These are phyloP conservation scores for Palythoa caribaeorum DNA, from an alignment of 92 coral and sea anemone species.

Conservation along the genomic window DNA sequence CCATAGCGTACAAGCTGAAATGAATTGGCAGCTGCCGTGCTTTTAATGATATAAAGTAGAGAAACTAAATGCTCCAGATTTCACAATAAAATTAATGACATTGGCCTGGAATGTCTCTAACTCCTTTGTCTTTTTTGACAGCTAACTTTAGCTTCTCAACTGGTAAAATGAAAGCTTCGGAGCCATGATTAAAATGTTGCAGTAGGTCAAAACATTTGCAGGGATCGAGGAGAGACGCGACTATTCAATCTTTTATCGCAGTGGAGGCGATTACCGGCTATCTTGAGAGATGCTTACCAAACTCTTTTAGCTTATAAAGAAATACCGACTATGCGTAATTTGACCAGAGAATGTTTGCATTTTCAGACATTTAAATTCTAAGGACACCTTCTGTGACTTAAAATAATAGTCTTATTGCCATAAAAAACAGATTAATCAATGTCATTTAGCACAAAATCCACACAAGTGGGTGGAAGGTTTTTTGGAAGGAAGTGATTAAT, in stretches of 20 bases:
- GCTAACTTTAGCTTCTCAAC: not conserved
- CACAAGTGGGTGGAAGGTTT: not conserved
- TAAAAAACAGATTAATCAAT: constrained; percentile 3
- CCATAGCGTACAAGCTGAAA: not conserved
- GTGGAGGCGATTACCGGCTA: no score
- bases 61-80: not conserved
- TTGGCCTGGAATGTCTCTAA: not conserved
- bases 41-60: not conserved
- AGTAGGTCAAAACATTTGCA: not conserved
- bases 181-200: not conserved
- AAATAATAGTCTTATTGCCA: not conserved
- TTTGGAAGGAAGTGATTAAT: not conserved
- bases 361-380: not conserved
- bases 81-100: not conserved
- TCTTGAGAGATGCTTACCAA: not conserved
- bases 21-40: not conserved
- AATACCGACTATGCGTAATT: not conserved
- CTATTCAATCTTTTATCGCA: no score
- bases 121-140: not conserved
- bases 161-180: not conserved
- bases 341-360: not conserved
- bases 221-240: no score
- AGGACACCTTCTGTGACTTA: not conserved
- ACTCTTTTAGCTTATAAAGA: not conserved
- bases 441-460: not conserved